Evolutionary conservation across 2,797 vertebrate genomes (phyloP), one percentile per base, ranked within the genome.

Genomic region (Setipinna tenuifilis): DNA sequence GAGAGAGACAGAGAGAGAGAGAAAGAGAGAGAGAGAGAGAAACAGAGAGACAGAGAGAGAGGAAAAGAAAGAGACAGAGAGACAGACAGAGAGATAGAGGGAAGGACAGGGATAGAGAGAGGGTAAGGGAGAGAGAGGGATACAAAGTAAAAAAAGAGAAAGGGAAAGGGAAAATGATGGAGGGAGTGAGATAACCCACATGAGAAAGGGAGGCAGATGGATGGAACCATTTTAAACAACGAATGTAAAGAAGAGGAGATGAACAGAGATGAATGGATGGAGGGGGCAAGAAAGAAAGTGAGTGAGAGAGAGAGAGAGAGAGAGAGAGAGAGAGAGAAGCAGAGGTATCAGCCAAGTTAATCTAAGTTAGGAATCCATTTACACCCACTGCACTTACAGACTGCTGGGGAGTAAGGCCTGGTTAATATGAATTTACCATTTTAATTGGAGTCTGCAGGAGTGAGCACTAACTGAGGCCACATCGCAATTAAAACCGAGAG

Each of bases 371-470:
- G 41, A 83, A 71, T 50, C 50, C 6, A 31, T 75, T 84, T 83
- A 28, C 21, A 48, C 35, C 21, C n/a, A 0, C 57, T 2, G 31
- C 48, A n/a, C 1, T 19, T 14, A 5, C 68, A 19, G 68, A 75
- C 25, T 81, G 2, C 68, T 46, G 68, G 21, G 23, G 0, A 7
- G 19, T 46, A 61, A 85, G 9, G 57, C 23, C 68, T 57, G 75
- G n/a, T 65, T 46, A 71, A 46, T 71, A 61, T 81, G 35, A n/a
- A 83, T 41, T 57, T 68, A 58, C 68, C 31, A 82, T 82, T 82
- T 82, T 82, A 23, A 82, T 57, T 82, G 46, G 75, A 58, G 61
- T 82, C 71, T 23, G n/a, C 11, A 5, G 57, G 82, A 80, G 28
- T 2, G 68, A 35, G 11, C 28, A 14, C 68, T 41, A 75, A 28